A percentile compares a stretch with the other conserved stretches of the same genome.
Evolutionary conservation across 2,888 invertebrate genomes (phyloP).

Genomic region (Gastracanthus pulcherrimus): DNA sequence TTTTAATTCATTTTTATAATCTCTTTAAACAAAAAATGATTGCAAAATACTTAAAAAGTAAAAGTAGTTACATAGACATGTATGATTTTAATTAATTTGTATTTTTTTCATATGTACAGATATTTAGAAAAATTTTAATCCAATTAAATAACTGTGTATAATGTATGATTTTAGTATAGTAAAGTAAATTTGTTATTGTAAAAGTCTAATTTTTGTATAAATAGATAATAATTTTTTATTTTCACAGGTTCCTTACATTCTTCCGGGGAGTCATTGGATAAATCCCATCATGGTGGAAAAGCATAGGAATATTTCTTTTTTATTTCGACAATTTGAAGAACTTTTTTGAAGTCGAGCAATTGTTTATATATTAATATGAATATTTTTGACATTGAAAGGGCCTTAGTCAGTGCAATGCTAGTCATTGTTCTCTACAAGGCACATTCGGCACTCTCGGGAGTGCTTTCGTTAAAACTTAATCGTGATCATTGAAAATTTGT

Average conservation of each 20-base stretch:
- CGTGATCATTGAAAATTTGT: constrained; percentile 44
- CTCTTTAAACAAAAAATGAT: not conserved
- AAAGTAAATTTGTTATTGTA: not conserved
- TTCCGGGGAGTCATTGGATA: constrained; percentile 75
- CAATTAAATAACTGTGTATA: not conserved
- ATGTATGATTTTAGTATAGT: not conserved
- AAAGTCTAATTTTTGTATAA: not conserved
- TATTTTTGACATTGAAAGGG: constrained; percentile 47
- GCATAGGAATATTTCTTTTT: constrained; percentile 68
- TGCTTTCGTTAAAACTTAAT: constrained; percentile 36
- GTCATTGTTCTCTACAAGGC: constrained; percentile 44
- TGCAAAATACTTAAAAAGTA: not conserved
- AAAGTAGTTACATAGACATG: no score
- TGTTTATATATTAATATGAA: constrained; percentile 41
- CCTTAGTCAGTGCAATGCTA: constrained; percentile 45
- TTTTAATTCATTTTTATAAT: not conserved
- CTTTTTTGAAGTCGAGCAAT: constrained; percentile 27
- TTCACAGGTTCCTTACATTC: constrained; percentile 76
- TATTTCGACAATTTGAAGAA: constrained; percentile 44
- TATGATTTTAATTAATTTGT: no score
- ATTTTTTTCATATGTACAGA: not conserved
- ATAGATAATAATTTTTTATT: constrained; percentile 1
- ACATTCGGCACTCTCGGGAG: constrained; percentile 9
- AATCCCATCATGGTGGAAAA: constrained; percentile 73
- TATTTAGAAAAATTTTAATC: no score